phyloP scores from a whole-genome alignment of 1,140 invertebrate species.

The Drosophila navojoa region DNA sequence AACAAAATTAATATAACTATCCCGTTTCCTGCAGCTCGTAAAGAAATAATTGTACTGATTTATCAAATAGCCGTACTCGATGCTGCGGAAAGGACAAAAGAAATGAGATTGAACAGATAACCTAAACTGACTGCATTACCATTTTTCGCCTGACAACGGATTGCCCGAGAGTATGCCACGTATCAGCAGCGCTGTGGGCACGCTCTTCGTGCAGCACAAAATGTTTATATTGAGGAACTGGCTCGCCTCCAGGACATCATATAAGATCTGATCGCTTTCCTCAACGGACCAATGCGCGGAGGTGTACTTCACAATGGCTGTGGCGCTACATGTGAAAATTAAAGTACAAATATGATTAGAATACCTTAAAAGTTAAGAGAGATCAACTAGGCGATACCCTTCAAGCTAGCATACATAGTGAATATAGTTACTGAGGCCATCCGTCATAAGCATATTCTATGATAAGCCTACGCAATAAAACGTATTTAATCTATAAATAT shows the following conservation, averaged over 20 bases:
- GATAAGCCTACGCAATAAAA: no score
- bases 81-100: slow-evolving; percentile 1
- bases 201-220: slow-evolving; percentile 6
- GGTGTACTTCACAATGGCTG: slow-evolving; percentile 25
- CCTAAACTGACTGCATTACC: background rate
- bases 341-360: background rate
- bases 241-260: slow-evolving; percentile 25
- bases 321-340: slow-evolving; percentile 8
- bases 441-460: no score
- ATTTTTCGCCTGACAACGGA: slow-evolving; percentile 19
- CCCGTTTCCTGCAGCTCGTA: slow-evolving; percentile 30
- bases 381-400: background rate
- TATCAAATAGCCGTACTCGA: slow-evolving; percentile 32
- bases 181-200: slow-evolving; percentile 23
- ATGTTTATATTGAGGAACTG: slow-evolving; percentile 19
- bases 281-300: background rate
- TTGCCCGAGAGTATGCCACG: slow-evolving; percentile 27
- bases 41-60: slow-evolving; percentile 38
- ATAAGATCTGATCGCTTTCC: slow-evolving; percentile 20
- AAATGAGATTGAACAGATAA: no score
- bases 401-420: no score
- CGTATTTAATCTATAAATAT: no score
- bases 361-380: background rate
- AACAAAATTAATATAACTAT: slow-evolving; percentile 32
- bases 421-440: no score